Evolutionary conservation across 1,140 invertebrate species (phyloP).

Genomic region (Micrasema minimum): DNA sequence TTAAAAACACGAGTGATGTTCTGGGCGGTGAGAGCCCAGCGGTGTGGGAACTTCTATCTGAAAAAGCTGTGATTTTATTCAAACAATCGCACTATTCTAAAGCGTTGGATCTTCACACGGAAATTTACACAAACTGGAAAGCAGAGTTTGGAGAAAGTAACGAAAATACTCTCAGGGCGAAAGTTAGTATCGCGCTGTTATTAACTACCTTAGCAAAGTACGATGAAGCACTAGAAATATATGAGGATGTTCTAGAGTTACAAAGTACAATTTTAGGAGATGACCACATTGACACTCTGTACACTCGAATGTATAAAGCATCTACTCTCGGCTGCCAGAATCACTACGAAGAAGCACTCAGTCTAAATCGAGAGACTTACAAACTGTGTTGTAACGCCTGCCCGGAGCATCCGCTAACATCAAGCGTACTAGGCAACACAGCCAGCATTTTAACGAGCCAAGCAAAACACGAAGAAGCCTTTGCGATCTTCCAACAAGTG

Average conservation of each 20-base stretch:
- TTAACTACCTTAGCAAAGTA: neutral
- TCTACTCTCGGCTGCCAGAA: neutral
- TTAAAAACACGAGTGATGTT: neutral
- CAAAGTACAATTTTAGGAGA: slow-evolving; percentile 7
- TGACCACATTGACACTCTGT: slow-evolving; percentile 1
- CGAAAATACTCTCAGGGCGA: neutral
- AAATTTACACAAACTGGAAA: neutral
- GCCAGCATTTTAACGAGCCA: neutral
- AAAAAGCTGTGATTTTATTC: slow-evolving; percentile 1
- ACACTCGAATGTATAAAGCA: neutral
- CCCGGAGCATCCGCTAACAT: neutral
- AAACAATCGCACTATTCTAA: slow-evolving; percentile 3
- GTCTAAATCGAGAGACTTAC: slow-evolving; percentile 5
- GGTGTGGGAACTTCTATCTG: neutral
- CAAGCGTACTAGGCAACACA: neutral
- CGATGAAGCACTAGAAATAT: slow-evolving; percentile 7
- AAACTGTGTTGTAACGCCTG: neutral
- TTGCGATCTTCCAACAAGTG: neutral
- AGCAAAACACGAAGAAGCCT: neutral
- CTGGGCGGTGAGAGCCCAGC: slow-evolving; percentile 6
- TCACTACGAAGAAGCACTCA: slow-evolving; percentile 8
- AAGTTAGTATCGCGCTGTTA: neutral
- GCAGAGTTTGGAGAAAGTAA: neutral
- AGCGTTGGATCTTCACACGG: neutral
- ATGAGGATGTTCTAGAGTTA: neutral